These are phyloP conservation scores for Ceratotherium simum DNA, from an alignment of 2,113 vertebrate species.

Conservation along the genomic window DNA sequence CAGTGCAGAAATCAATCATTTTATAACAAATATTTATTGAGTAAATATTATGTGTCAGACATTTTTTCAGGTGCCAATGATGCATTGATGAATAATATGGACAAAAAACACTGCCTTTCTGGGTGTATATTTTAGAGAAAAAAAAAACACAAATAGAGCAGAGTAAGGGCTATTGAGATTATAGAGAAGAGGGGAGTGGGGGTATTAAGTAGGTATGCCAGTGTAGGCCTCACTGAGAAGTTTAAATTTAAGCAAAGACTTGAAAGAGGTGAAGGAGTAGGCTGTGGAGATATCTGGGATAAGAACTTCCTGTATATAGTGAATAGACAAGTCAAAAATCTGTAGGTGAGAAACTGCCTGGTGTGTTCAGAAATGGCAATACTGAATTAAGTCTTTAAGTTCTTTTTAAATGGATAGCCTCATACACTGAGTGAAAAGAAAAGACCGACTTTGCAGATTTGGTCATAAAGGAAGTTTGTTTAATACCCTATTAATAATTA, in stretches of 20 bases:
- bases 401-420: background rate
- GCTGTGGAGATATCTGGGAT: background rate
- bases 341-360: background rate
- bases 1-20: slow-evolving; percentile 5
- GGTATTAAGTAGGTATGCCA: background rate
- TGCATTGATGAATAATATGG: background rate
- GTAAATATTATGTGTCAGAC: background rate
- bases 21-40: background rate
- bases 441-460: background rate
- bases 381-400: background rate
- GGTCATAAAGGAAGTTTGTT: background rate
- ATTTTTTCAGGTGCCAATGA: background rate
- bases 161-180: background rate
- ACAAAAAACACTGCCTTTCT: background rate
- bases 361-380: background rate
- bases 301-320: background rate
- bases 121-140: background rate
- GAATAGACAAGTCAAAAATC: background rate
- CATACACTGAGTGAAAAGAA: background rate
- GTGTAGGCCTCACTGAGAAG: background rate
- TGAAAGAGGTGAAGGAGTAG: background rate
- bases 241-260: background rate
- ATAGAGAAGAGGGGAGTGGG: background rate
- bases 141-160: background rate
- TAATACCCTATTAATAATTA: background rate